phyloP scores from a whole-genome alignment of 2,113 vertebrate genomes.

The Triplophysa tibetana region DNA sequence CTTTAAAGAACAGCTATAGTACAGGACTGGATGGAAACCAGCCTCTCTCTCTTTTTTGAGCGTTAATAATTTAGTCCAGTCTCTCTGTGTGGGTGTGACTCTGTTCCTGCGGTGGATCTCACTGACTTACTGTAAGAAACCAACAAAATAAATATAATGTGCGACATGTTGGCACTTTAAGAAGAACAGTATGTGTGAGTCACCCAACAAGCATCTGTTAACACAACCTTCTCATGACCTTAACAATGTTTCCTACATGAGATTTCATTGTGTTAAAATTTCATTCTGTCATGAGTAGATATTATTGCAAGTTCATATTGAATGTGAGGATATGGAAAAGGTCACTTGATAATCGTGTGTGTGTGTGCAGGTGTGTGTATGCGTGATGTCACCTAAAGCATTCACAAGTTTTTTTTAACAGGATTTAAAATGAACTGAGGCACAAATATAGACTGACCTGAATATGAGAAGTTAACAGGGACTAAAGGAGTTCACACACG shows the following conservation, averaged over 20 bases:
- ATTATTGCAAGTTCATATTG: background rate
- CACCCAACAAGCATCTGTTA: background rate
- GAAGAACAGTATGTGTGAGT: too few relatives aligned
- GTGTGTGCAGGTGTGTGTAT: slow-evolving; percentile 5
- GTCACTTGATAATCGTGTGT: background rate
- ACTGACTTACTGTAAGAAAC: slow-evolving; percentile 17
- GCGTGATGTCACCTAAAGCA: background rate
- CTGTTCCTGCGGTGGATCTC: slow-evolving; percentile 13
- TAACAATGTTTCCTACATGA: background rate
- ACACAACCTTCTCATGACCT: background rate
- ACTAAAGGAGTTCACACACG: background rate
- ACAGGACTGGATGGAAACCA: too few relatives aligned
- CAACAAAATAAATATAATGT: too few relatives aligned
- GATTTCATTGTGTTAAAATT: background rate
- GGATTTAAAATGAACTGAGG: slow-evolving; percentile 20
- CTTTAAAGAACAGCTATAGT: too few relatives aligned
- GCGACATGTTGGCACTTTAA: too few relatives aligned
- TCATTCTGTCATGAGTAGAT: background rate
- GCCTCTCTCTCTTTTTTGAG: background rate
- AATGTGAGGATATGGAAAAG: slow-evolving; percentile 18
- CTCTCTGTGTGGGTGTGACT: slow-evolving; percentile 29
- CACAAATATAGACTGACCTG: slow-evolving; percentile 39
- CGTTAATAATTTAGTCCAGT: slow-evolving; percentile 43
- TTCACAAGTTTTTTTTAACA: slow-evolving; percentile 1
- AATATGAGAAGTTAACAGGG: slow-evolving; percentile 14